Base-by-base conservation (phyloP, 2,888 invertebrate species). In the Macrosiphum euphorbiae region DNA sequence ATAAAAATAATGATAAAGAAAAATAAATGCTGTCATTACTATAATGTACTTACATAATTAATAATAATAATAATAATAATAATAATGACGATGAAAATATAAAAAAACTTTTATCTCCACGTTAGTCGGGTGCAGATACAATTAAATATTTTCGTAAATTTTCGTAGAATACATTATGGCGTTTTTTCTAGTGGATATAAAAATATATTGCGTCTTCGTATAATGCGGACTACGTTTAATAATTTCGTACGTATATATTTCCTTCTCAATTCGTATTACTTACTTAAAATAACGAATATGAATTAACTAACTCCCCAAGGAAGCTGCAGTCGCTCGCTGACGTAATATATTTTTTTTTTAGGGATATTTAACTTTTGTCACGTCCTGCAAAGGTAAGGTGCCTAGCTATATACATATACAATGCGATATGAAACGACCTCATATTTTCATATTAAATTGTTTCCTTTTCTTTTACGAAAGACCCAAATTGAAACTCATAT, bases 401-500 rank as follows among this genome's bases (percentile, higher is more conserved):
- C 78, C 78, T 35, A 35, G 67, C 78, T 78, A 78, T 67, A 67
- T 10, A 55, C 4, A 78, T 78, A 35, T 20, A 78, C 2, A 78
- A 20, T 78, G 20, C 86, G 55, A 58, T 91, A 86, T 86, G 35
- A 86, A 86, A 91, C 58, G 91, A 86, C 86, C 91, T 58, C 58
- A 86, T 91, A 91, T 86, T 91, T 86, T 91, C 44, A 58, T 86
- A 86, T 86, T 91, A 86, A 91, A 86, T 58, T 85, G 85, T 47
- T 85, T 91, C 58, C n/a, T 85, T 84, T 44, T 44, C 55, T 84
- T 44, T 58, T 44, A 41, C n/a, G n/a, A 41, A 35, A 86, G 47
- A 58, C n/a, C 78, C 41, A 85, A 85, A 91, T 86, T 91, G 91
- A 91, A 86, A 91, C 85, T 86, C 86, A 84, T 91, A 91, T 86